A percentile compares a stretch with the other conserved stretches of the same genome.
These are phyloP conservation scores for Capitulum mitella DNA, from an alignment of 2,888 invertebrate genomes.

Conservation along the genomic window DNA sequence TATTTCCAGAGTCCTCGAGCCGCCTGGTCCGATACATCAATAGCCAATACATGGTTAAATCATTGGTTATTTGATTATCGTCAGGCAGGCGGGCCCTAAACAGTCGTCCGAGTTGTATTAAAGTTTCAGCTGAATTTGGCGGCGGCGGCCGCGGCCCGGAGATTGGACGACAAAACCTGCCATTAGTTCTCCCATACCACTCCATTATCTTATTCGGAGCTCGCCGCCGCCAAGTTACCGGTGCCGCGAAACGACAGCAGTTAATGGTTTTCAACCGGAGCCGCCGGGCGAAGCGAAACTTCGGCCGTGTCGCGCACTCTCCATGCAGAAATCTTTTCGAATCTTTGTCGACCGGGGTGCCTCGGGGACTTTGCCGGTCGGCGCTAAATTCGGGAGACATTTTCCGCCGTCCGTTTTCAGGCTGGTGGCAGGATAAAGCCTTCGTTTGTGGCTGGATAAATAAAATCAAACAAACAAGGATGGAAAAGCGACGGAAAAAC, in stretches of 20 bases:
- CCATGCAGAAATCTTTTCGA: constrained; percentile 22
- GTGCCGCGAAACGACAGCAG: background rate
- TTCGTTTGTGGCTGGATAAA: constrained; percentile 22
- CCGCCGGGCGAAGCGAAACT: background rate
- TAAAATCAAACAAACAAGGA: constrained; percentile 23
- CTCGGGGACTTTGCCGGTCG: background rate
- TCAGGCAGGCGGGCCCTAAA: background rate
- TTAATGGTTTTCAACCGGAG: background rate
- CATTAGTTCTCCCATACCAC: background rate
- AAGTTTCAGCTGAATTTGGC: background rate
- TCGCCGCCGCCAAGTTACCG: background rate
- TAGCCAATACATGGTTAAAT: background rate
- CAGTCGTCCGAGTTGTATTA: background rate
- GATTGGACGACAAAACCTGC: constrained; percentile 8
- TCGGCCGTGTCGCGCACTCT: background rate
- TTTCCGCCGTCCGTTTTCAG: background rate
- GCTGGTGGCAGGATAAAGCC: constrained; percentile 18
- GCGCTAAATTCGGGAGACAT: background rate
- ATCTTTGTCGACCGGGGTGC: background rate
- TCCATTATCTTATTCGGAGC: constrained; percentile 11
- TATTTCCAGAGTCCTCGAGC: too few species aligned
- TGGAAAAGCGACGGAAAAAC: constrained; percentile 2
- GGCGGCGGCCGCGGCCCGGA: background rate
- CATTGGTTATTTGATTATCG: background rate
- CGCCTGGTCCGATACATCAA: background rate